Evolutionary conservation across 2,888 invertebrate genomes (phyloP).

Genomic region (Drosophila fungiperda): DNA sequence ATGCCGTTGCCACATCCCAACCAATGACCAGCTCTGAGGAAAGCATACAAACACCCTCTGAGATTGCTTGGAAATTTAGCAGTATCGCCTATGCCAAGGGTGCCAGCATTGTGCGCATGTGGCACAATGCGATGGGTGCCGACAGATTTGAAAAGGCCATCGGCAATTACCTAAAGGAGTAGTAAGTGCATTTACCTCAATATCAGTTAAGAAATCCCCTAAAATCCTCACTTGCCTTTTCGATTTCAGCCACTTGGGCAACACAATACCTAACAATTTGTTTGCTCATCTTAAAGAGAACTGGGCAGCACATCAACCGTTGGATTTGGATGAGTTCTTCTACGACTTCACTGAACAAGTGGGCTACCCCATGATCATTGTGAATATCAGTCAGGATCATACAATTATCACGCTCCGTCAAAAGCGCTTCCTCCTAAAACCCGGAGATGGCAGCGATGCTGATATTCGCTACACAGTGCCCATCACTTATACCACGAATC

Average conservation of each 20-base stretch:
- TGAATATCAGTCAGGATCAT: slow-evolving; percentile 69
- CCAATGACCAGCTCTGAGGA: slow-evolving; percentile 86
- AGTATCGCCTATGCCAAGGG: slow-evolving; percentile 89
- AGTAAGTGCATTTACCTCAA: slow-evolving; percentile 81
- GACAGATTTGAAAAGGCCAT: slow-evolving; percentile 86
- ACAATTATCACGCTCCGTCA: slow-evolving; percentile 58
- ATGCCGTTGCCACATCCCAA: slow-evolving; percentile 86
- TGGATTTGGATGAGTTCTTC: slow-evolving; percentile 81
- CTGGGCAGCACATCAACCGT: slow-evolving; percentile 70
- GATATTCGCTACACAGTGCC: slow-evolving; percentile 76
- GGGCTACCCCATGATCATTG: slow-evolving; percentile 88
- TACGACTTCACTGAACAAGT: slow-evolving; percentile 88
- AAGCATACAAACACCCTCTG: slow-evolving; percentile 86
- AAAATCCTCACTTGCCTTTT: not conserved
- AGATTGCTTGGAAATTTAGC: slow-evolving; percentile 87
- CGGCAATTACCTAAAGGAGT: slow-evolving; percentile 86
- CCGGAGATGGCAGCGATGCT: slow-evolving; percentile 56
- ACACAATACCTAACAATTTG: slow-evolving; percentile 86
- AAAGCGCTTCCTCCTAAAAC: slow-evolving; percentile 68
- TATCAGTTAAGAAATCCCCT: not conserved
- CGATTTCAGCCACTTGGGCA: slow-evolving; percentile 68
- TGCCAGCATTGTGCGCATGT: slow-evolving; percentile 88
- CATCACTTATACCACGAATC: slow-evolving; percentile 78
- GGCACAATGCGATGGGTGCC: slow-evolving; percentile 87
- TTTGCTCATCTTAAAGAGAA: slow-evolving; percentile 85